Percentiles rank a stretch among this genome's conserved stretches.
These are phyloP conservation scores for Phocoena sinus DNA, from an alignment of 2,113 vertebrate genomes.

Conservation along the genomic window DNA sequence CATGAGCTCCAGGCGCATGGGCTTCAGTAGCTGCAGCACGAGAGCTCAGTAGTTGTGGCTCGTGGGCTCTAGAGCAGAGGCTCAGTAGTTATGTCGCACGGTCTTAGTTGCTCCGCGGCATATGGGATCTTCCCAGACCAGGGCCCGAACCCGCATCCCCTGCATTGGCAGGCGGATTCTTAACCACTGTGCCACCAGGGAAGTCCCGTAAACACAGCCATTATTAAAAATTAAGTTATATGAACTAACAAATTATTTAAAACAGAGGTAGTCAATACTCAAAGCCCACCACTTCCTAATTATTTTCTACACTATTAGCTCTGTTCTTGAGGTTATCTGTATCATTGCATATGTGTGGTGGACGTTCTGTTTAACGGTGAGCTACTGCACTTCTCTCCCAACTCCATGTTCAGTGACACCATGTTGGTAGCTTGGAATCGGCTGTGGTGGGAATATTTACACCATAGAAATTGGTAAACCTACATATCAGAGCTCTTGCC, in stretches of 20 bases:
- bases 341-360: fast-evolving
- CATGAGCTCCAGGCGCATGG: too few species aligned
- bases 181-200: too few species aligned
- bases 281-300: not conserved
- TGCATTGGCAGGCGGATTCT: too few species aligned
- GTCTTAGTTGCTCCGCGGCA: too few species aligned
- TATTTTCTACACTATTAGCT: fast-evolving
- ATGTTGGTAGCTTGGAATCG: fast-evolving
- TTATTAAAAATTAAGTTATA: not conserved
- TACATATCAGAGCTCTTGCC: not conserved
- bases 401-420: fast-evolving
- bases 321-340: fast-evolving
- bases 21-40: too few species aligned
- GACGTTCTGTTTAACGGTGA: fast-evolving
- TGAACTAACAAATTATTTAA: not conserved
- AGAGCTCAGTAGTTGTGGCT: too few species aligned
- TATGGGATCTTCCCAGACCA: too few species aligned
- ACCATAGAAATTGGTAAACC: not conserved
- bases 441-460: not conserved
- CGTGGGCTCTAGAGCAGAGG: too few species aligned
- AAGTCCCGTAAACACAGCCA: not conserved
- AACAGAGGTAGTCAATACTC: not conserved
- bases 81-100: fast-evolving
- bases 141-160: too few species aligned
- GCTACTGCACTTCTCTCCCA: not conserved